Base-by-base conservation (phyloP, 1,140 invertebrate species). In the Palaemon carinicauda region DNA sequence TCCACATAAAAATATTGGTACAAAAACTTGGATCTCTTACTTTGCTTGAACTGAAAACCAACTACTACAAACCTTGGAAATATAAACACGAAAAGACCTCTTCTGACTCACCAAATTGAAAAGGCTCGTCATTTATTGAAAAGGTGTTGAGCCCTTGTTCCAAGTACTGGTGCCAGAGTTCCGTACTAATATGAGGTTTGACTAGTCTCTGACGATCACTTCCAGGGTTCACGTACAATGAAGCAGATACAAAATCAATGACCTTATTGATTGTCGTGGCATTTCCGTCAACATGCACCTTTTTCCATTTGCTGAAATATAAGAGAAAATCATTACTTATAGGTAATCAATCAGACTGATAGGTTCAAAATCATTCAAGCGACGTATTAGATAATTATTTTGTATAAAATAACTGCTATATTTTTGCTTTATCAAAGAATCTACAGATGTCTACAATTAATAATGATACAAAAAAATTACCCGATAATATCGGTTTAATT, bases 221-320 rank as follows among this genome's bases (percentile, higher is more conserved):
- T 86, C 90, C 90, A 3, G 95, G 93, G 91, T 96, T 96, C 93
- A 95, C 95, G 90, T 97, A 97, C 1, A 95, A 90, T 0, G 95
- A 96, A 1, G 96, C 91, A 3, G 95, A 95, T 88, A 96, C 95
- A 53, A 96, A 91, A 88, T 95, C 94, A 90, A 96, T 92, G 89
- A 97, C 92, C 91, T 97, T 96, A 90, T 96, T 96, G 19, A 95
- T 93, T 1, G 94, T 94, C 14, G 94, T 93, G 0, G 94, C 93
- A 81, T 93, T 93, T 53, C 92, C 92, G 53, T 94, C 93, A 21
- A 94, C 94, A 31, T 94, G 93, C 56, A 93, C 93, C 21, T 95
- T 94, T 90, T 96, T 96, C 96, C 96, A 97, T 93, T 96, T 96
- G 89, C 94, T 95, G 86, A 91, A 92, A 78, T 69, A 77, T 4